phyloP scores from a whole-genome alignment of 2,888 invertebrate species.

The Kryphioiulus occultus region DNA sequence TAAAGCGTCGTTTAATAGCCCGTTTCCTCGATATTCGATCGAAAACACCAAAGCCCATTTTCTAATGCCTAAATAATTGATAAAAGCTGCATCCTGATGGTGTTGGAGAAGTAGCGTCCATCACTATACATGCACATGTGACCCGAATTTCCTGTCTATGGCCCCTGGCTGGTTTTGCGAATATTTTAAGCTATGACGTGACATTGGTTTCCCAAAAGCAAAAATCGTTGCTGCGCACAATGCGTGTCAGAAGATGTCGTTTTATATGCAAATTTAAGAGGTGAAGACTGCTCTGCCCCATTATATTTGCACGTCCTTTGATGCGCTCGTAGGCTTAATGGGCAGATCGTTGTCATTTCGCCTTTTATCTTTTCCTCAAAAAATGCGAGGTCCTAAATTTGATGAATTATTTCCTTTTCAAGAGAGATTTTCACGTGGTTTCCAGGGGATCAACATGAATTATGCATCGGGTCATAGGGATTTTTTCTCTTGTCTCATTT shows the following conservation, averaged over 20 bases:
- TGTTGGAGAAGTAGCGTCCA: background rate
- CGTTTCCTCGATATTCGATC: background rate
- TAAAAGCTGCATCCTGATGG: background rate
- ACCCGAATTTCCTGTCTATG: background rate
- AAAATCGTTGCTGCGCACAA: background rate
- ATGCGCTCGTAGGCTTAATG: background rate
- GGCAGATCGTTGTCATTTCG: background rate
- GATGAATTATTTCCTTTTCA: background rate
- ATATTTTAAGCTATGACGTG: background rate
- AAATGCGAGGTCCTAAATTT: background rate
- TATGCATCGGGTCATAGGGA: background rate
- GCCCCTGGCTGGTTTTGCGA: background rate
- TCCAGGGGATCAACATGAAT: background rate
- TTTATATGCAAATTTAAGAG: background rate
- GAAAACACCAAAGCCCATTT: background rate
- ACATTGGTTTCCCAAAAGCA: background rate
- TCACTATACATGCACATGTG: background rate
- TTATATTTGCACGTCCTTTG: background rate
- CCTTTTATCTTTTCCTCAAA: background rate
- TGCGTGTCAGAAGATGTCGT: background rate
- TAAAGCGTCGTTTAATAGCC: background rate
- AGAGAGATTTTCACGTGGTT: background rate
- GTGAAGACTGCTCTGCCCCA: background rate
- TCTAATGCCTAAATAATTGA: background rate
- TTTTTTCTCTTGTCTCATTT: background rate